Percentiles rank a stretch among this genome's conserved stretches.
Conservation (phyloP, 2,113 vertebrate genomes). For the Ptychochromis oligacanthus region DNA sequence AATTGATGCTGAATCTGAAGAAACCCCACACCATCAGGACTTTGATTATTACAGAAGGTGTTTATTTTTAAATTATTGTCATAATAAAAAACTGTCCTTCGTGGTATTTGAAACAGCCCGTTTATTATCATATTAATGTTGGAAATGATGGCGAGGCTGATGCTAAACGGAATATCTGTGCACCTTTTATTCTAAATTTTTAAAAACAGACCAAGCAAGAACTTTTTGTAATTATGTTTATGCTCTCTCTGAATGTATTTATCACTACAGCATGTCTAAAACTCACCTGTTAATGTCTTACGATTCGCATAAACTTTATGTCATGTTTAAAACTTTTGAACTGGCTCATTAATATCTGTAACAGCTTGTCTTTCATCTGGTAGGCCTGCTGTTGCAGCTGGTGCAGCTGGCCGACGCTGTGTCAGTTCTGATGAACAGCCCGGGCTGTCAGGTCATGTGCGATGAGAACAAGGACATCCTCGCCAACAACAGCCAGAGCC, state of each 20-base stretch:
- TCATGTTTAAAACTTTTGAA: background rate
- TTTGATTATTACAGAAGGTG: background rate
- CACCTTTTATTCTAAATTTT: background rate
- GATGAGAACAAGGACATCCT: conserved; percentile 49
- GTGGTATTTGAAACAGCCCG: background rate
- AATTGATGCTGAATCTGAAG: background rate
- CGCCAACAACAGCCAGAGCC: conserved; percentile 49
- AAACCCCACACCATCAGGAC: background rate
- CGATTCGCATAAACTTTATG: background rate
- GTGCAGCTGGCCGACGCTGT: conserved; percentile 86
- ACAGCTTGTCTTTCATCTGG: conserved; percentile 15
- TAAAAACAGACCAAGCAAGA: background rate
- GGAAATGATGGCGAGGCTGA: background rate
- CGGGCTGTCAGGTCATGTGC: conserved; percentile 60
- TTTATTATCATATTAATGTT: conserved; percentile 5
- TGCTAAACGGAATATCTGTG: background rate
- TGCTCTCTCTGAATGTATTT: background rate
- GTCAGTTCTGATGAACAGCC: conserved; percentile 87
- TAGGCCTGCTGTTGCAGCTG: conserved; percentile 89
- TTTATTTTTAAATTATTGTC: background rate
- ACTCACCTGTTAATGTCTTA: background rate
- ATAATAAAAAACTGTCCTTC: background rate
- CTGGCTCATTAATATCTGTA: background rate
- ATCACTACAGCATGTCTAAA: background rate
- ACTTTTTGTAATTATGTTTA: background rate